phyloP scores from a whole-genome alignment of 2,113 vertebrate genomes.

The Cnemophilus loriae region DNA sequence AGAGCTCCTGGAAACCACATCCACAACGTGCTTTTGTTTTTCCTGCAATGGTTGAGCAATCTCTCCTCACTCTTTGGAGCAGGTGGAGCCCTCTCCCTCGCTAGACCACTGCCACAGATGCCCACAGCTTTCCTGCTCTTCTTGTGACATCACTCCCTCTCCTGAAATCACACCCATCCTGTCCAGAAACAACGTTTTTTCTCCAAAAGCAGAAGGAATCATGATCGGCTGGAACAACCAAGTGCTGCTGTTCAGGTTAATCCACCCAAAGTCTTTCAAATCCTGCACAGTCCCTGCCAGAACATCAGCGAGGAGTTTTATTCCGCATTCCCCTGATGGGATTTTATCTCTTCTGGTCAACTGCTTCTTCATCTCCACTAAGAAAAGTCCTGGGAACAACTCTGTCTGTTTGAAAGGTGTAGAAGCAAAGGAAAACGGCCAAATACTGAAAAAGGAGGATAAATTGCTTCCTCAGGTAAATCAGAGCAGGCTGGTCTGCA shows the following conservation, averaged over 20 bases:
- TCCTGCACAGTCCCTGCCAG: neutral
- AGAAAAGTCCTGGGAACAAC: neutral
- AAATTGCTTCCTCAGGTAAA: neutral
- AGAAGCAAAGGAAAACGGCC: neutral
- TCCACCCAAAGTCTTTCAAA: neutral
- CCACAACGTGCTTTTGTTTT: fast-evolving
- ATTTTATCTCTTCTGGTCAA: neutral
- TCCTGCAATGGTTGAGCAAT: neutral
- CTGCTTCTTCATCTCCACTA: neutral
- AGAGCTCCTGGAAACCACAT: neutral
- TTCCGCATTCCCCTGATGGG: neutral
- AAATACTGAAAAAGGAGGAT: neutral
- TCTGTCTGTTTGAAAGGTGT: neutral
- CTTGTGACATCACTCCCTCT: neutral
- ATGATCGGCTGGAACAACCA: neutral
- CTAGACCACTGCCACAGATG: neutral
- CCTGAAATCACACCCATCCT: neutral
- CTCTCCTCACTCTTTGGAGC: neutral
- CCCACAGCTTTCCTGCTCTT: neutral
- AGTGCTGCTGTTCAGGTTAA: neutral
- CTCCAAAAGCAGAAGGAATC: neutral
- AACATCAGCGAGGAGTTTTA: neutral
- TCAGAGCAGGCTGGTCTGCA: neutral
- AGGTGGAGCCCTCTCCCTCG: neutral
- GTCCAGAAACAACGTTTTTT: neutral